These are phyloP conservation scores for Aleiodes leptofemur DNA, from an alignment of 2,888 invertebrate species.

Conservation along the genomic window DNA sequence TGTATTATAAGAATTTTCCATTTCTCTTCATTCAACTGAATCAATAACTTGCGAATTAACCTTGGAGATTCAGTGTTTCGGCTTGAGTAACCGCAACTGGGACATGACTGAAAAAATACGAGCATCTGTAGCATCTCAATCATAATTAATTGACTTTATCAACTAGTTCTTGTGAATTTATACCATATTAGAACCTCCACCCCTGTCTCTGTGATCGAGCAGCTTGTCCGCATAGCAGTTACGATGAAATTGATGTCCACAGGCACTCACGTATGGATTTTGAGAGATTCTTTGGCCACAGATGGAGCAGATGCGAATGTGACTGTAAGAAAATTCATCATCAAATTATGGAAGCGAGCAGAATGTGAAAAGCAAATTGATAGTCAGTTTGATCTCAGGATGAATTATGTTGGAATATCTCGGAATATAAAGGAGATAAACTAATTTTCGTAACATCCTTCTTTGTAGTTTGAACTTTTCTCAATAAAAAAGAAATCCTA, in stretches of 20 bases:
- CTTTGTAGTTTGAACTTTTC: too few species aligned
- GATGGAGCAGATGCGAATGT: neutral
- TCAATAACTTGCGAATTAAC: too few species aligned
- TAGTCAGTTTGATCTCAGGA: neutral
- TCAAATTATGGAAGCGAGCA: neutral
- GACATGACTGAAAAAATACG: too few species aligned
- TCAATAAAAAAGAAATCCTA: too few species aligned
- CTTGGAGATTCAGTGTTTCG: too few species aligned
- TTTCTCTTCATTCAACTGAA: too few species aligned
- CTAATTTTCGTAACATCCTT: too few species aligned
- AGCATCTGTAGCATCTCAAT: neutral
- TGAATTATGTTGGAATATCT: too few species aligned
- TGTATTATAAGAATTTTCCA: too few species aligned
- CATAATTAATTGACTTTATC: neutral
- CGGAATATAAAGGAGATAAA: too few species aligned
- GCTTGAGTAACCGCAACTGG: too few species aligned
- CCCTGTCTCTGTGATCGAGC: neutral
- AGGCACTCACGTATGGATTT: neutral
- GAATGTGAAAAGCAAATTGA: neutral
- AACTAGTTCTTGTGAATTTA: neutral
- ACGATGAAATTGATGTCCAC: slow-evolving; percentile 10
- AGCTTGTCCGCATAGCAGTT: slow-evolving; percentile 5
- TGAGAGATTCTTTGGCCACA: neutral
- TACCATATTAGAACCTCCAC: neutral
- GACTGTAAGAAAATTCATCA: too few species aligned